Evolutionary conservation across 2,797 vertebrate species (phyloP).

Genomic region (Simalia tracyae): DNA sequence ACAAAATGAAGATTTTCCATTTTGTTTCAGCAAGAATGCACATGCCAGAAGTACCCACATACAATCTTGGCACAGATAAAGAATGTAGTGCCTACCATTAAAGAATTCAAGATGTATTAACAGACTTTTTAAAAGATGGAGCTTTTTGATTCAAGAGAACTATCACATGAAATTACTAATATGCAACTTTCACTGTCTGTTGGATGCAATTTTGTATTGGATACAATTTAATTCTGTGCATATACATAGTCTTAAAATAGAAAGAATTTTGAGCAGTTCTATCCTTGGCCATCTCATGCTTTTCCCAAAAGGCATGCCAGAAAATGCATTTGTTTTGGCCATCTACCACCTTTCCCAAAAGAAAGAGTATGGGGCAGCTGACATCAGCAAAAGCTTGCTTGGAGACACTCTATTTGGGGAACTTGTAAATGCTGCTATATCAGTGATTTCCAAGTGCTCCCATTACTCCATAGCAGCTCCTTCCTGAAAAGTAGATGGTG

Average conservation of each 20-base stretch:
- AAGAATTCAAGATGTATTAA: constrained; percentile 3
- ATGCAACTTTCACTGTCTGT: no score
- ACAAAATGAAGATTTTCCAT: background rate
- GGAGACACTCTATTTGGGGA: background rate
- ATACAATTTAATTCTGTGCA: background rate
- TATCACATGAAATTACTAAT: background rate
- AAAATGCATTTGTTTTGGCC: background rate
- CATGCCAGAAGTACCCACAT: background rate
- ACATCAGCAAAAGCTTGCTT: background rate
- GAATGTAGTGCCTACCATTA: background rate
- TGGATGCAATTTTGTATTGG: background rate
- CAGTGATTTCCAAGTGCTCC: background rate
- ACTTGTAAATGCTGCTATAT: background rate
- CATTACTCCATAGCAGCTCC: background rate
- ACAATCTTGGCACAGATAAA: background rate
- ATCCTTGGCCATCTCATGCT: background rate
- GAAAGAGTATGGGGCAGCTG: background rate
- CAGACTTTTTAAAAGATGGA: background rate
- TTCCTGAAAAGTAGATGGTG: background rate
- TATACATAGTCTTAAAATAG: background rate
- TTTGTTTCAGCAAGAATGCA: background rate
- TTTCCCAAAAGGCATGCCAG: background rate
- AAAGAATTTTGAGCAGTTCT: background rate
- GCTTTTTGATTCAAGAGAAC: background rate
- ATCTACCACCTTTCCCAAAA: background rate